Conservation (phyloP, 2,797 vertebrate genomes). For the Ctenochaetus hawaiiensis region DNA sequence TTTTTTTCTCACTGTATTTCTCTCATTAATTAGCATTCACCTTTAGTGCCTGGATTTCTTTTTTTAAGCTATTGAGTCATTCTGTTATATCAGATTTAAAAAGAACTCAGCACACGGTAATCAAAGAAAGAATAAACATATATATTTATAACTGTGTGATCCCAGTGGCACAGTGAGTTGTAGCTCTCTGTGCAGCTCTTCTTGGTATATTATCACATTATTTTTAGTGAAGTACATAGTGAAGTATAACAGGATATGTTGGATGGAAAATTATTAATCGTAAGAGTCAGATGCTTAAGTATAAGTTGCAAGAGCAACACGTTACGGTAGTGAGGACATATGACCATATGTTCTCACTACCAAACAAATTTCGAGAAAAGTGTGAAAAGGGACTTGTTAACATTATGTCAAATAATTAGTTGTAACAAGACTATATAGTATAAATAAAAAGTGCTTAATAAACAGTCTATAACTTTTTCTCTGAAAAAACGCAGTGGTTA, state of each 20-base stretch:
- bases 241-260: constrained; percentile 18
- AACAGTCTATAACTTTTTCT: background rate
- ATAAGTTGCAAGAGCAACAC: background rate
- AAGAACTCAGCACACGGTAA: constrained; percentile 4
- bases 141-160: constrained; percentile 23
- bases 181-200: constrained; percentile 13
- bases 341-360: background rate
- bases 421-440: background rate
- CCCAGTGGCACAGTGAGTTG: constrained; percentile 15
- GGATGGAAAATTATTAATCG: constrained; percentile 12
- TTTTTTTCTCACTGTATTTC: background rate
- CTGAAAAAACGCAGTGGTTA: background rate
- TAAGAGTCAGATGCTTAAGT: background rate
- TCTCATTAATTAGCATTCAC: constrained; percentile 33
- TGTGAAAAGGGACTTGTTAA: too few species aligned
- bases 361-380: too few species aligned
- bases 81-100: constrained; percentile 11
- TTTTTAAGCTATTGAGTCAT: constrained; percentile 7
- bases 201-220: constrained; percentile 38
- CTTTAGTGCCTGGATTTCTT: background rate
- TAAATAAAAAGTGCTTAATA: background rate
- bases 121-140: background rate
- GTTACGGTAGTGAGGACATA: background rate
- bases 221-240: constrained; percentile 15
- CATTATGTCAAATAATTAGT: too few species aligned